Conservation (phyloP, 2,888 invertebrate species). For the Selenia dentaria region DNA sequence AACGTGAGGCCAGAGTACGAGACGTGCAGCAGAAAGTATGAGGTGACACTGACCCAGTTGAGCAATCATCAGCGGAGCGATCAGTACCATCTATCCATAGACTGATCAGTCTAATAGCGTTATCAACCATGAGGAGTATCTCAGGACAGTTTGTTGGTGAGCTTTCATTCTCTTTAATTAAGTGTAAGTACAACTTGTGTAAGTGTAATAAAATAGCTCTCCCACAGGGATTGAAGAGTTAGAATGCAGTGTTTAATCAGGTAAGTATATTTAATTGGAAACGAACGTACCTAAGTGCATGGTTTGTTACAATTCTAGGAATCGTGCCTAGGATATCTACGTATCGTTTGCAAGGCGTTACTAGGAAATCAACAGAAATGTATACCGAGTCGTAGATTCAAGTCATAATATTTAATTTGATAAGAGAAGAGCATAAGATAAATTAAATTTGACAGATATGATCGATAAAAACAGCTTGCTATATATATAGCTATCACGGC, state of each 20-base stretch:
- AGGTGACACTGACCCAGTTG: constrained; percentile 87
- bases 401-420: too few species aligned
- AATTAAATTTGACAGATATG: too few species aligned
- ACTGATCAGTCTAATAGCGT: constrained; percentile 53
- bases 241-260: too few species aligned
- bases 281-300: constrained; percentile 14
- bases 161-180: too few species aligned
- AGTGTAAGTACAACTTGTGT: not conserved
- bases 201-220: not conserved
- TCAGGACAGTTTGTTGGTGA: constrained; percentile 81
- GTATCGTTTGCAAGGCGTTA: constrained; percentile 8
- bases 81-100: constrained; percentile 67
- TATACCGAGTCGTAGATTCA: too few species aligned
- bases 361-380: too few species aligned
- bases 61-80: constrained; percentile 67
- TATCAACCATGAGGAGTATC: constrained; percentile 60
- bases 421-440: too few species aligned
- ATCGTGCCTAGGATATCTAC: constrained; percentile 11
- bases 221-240: too few species aligned
- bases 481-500: too few species aligned
- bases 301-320: constrained; percentile 12
- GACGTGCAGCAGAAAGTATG: constrained; percentile 89
- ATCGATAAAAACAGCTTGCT: too few species aligned
- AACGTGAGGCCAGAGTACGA: constrained; percentile 90
- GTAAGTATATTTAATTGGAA: not conserved